Conservation (phyloP, 1,140 invertebrate genomes). For the Procambarus clarkii region DNA sequence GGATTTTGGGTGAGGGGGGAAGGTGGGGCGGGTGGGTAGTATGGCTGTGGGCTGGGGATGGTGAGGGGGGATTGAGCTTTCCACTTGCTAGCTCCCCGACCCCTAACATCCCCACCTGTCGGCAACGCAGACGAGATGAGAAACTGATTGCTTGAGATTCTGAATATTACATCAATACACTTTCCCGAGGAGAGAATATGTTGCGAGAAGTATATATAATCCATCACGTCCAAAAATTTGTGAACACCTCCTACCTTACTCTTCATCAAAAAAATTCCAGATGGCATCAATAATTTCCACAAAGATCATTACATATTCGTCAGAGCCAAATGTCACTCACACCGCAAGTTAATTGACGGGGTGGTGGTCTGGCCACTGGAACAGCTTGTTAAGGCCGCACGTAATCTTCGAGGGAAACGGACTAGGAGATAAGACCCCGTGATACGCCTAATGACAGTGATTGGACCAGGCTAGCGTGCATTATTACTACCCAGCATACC, state of each 20-base stretch:
- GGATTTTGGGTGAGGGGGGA: conserved; percentile 26
- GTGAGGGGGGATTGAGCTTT: no score
- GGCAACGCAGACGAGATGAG: conserved; percentile 36
- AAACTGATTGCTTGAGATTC: conserved; percentile 37
- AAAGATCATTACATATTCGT: conserved; percentile 55
- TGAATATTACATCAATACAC: conserved; percentile 33
- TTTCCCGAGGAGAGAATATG: neutral
- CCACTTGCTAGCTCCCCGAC: neutral
- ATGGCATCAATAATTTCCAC: conserved; percentile 49
- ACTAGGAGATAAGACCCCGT: conserved; percentile 51
- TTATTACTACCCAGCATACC: conserved; percentile 57
- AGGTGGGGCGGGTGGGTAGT: neutral
- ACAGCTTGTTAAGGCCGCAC: conserved; percentile 37
- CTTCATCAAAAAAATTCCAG: conserved; percentile 34
- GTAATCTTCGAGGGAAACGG: conserved; percentile 61
- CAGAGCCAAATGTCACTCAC: conserved; percentile 64
- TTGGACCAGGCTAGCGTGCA: conserved; percentile 56
- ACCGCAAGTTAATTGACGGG: conserved; percentile 58
- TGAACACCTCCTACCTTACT: conserved; percentile 20
- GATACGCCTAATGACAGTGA: conserved; percentile 68
- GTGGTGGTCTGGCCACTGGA: conserved; percentile 37
- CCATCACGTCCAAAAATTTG: conserved; percentile 8
- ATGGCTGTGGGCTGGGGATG: neutral
- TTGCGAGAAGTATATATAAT: conserved; percentile 12
- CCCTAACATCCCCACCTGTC: neutral